Evolutionary conservation across 2,888 invertebrate species (phyloP).

Genomic region (Microchrysa polita): DNA sequence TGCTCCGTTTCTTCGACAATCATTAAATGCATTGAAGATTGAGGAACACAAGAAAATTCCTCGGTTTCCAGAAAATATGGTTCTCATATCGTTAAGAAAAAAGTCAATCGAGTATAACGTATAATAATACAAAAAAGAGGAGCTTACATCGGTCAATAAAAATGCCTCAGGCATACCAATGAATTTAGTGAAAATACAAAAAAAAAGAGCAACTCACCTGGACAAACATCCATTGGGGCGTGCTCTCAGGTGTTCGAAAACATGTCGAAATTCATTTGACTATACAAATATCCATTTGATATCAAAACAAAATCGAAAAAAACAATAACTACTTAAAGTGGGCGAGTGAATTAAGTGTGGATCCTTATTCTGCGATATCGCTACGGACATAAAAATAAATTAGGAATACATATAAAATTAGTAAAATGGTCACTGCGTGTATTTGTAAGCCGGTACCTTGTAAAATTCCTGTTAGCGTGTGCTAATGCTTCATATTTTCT

Average conservation of each 20-base stretch:
- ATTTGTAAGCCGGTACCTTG: too few relatives aligned
- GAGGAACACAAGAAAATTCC: conserved; percentile 46
- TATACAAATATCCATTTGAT: conserved; percentile 65
- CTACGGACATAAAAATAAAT: too few relatives aligned
- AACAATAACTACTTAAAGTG: conserved; percentile 22
- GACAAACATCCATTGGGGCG: conserved; percentile 51
- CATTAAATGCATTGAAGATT: conserved; percentile 50
- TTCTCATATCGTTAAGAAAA: conserved; percentile 33
- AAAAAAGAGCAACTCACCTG: conserved; percentile 2
- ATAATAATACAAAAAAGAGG: conserved; percentile 25
- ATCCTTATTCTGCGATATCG: too few relatives aligned
- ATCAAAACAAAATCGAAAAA: conserved; percentile 46
- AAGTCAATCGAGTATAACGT: background rate
- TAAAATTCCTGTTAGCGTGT: too few relatives aligned
- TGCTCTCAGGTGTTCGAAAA: conserved; percentile 64
- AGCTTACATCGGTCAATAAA: conserved; percentile 22
- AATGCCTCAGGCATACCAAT: conserved; percentile 17
- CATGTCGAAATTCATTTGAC: conserved; percentile 66
- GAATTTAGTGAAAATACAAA: background rate
- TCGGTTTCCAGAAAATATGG: conserved; percentile 9
- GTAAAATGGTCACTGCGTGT: too few relatives aligned
- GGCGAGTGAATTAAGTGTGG: background rate
- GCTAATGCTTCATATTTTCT: too few relatives aligned
- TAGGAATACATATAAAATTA: too few relatives aligned
- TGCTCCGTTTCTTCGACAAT: conserved; percentile 28